These are phyloP conservation scores for Hemistola chrysoprasaria DNA, from an alignment of 2,888 invertebrate species.

Conservation along the genomic window DNA sequence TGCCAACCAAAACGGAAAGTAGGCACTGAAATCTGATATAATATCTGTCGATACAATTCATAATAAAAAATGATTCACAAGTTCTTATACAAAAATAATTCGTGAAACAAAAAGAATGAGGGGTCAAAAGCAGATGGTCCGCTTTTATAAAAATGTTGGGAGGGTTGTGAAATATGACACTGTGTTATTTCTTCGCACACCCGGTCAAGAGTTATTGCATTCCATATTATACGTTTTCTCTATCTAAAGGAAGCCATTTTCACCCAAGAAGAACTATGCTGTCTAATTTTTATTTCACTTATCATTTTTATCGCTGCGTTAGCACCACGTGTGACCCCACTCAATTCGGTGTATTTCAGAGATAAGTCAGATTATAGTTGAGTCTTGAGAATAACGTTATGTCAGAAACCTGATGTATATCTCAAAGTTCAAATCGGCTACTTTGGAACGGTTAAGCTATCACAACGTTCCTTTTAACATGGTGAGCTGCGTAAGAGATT, in stretches of 20 bases:
- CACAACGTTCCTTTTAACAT: constrained; percentile 59
- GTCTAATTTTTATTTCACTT: constrained; percentile 73
- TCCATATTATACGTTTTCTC: constrained; percentile 79
- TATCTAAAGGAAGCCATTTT: constrained; percentile 81
- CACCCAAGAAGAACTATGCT: constrained; percentile 76
- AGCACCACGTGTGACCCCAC: background rate
- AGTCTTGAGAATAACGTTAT: constrained; percentile 9
- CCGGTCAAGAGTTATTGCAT: constrained; percentile 83
- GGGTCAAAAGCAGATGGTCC: constrained; percentile 82
- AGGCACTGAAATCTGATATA: constrained; percentile 50
- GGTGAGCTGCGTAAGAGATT: constrained; percentile 70
- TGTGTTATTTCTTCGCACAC: constrained; percentile 82
- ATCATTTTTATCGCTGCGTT: constrained; percentile 56
- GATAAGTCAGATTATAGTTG: constrained; percentile 2
- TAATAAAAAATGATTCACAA: no score
- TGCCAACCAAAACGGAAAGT: constrained; percentile 45
- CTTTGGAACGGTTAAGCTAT: constrained; percentile 46
- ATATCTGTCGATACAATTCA: constrained; percentile 51
- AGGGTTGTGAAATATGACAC: constrained; percentile 82
- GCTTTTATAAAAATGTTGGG: constrained; percentile 82
- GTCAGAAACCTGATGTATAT: constrained; percentile 10
- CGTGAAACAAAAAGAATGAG: constrained; percentile 80
- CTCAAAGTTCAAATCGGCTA: constrained; percentile 35
- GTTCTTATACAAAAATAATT: constrained; percentile 77
- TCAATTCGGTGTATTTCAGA: constrained; percentile 1